Evolutionary conservation across 2,888 invertebrate species (phyloP), one percentile per base, ranked within the genome.

Genomic region (Yponomeuta malinellus): DNA sequence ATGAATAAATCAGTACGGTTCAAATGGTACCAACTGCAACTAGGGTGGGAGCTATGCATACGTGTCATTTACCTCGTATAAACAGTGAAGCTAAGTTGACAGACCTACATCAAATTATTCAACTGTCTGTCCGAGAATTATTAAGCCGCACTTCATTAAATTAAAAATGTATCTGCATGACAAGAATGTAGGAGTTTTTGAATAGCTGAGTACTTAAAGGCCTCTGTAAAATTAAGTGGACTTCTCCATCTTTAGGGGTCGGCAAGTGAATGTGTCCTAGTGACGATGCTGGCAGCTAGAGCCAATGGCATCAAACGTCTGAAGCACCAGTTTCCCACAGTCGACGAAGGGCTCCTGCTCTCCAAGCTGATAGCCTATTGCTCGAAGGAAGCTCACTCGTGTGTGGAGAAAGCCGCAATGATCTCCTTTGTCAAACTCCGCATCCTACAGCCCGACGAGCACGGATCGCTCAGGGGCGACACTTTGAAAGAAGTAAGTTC

Each of bases 321-420:
- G 48, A 98, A 98, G 85, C 95, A 96, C 74, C 95, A 95, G 78
- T 95, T 97, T 83, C 96, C 97, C 0, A 96, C 96, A 76, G 95
- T 97, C 37, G 98, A 98, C 84, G 99, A 99, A 83, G 98, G 97
- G 0, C 94, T 96, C 59, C 92, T 99, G 69, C 93, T 99, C 59
- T 97, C 98, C 10, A 98, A 98, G 88, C 93, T 99, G 71, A 98
- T 99, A 93, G 98, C 98, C 37, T 97, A 97, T 82, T 97, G 97
- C 86, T 97, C 97, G 52, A 96, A 96, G 80, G 97, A 98, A 85
- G 96, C 98, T 43, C 98, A 98, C 85, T 97, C 97, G 52, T 97
- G 97, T 81, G 97, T 97, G 4, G 98, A 98, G 85, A 98, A 98
- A 83, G 97, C 97, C 3, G 98, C 97, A 2, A 98, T 98, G 97